Percentiles rank a stretch among this genome's conserved stretches.
Evolutionary conservation across 2,113 vertebrate genomes (phyloP).

Genomic region (Microtus pennsylvanicus): DNA sequence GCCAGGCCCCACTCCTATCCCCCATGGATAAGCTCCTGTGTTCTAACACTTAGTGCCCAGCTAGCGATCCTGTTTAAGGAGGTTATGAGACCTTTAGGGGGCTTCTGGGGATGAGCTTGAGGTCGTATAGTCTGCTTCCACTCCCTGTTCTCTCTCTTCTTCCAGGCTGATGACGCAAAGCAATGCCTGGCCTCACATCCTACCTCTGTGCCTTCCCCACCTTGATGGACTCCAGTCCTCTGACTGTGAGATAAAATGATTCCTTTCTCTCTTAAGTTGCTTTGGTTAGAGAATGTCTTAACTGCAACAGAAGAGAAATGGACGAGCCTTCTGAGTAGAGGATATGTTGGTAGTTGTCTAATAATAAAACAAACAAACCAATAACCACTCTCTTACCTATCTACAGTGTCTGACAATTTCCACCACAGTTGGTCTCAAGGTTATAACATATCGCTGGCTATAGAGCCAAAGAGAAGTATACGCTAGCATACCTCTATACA

Average conservation of each 20-base stretch:
- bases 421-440: not conserved
- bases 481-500: fast-evolving
- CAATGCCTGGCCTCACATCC: not conserved
- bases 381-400: not conserved
- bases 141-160: not conserved
- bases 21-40: not conserved
- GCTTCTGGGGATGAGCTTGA: not conserved
- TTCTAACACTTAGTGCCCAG: not conserved
- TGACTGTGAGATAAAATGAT: not conserved
- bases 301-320: not conserved
- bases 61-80: not conserved
- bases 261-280: not conserved
- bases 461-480: not conserved
- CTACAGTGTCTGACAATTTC: not conserved
- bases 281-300: not conserved
- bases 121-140: not conserved
- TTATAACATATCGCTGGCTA: not conserved
- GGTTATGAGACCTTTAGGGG: too few relatives aligned
- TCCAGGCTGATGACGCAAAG: not conserved
- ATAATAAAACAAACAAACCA: not conserved
- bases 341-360: not conserved
- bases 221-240: too few relatives aligned
- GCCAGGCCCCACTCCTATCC: too few relatives aligned
- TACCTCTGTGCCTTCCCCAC: not conserved
- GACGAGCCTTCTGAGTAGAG: not conserved